Conservation (phyloP, 2,888 invertebrate genomes). For the Syrista parreyssii region DNA sequence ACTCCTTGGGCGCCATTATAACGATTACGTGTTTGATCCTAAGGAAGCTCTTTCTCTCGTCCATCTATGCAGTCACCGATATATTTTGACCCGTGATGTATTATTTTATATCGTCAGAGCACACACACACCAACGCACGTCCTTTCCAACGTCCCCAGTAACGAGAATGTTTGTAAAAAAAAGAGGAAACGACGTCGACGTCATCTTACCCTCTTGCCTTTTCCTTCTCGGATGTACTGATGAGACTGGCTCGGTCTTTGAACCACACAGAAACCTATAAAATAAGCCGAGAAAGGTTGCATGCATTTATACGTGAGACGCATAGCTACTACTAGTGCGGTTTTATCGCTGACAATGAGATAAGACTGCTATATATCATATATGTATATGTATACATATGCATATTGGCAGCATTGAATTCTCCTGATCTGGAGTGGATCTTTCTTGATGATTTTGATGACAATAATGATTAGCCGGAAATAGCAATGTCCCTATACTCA, state of each 20-base stretch:
- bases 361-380: no score
- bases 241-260: constrained; percentile 85
- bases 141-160: neutral
- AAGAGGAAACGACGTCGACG: neutral
- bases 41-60: neutral
- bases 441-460: neutral
- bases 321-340: neutral
- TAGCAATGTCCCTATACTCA: constrained; percentile 40
- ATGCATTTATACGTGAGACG: neutral
- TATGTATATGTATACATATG: no score
- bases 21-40: neutral
- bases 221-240: constrained; percentile 87
- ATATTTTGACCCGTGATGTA: neutral
- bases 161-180: neutral
- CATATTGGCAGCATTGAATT: neutral
- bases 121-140: neutral
- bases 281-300: constrained; percentile 12
- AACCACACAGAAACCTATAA: constrained; percentile 82
- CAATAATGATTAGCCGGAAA: neutral
- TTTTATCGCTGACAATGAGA: neutral
- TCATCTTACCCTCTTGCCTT: constrained; percentile 81
- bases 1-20: neutral
- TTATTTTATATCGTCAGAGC: neutral
- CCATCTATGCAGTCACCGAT: neutral
- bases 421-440: neutral